A percentile compares a stretch with the other conserved stretches of the same genome.
phyloP scores from a whole-genome alignment of 1,140 invertebrate species.

The Drosophila pectinifera region DNA sequence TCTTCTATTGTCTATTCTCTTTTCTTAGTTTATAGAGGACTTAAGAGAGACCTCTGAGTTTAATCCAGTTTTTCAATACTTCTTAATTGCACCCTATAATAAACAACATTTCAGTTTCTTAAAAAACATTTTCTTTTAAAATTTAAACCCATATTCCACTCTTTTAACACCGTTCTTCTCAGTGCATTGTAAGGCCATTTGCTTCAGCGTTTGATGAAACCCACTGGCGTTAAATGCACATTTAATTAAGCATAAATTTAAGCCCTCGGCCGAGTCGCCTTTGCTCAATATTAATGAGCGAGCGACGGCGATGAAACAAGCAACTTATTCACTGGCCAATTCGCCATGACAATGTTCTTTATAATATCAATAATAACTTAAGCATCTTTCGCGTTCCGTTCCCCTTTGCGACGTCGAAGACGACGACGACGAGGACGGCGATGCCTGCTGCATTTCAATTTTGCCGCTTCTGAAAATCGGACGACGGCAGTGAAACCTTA shows the following conservation, averaged over 20 bases:
- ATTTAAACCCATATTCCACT: no score
- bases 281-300: slow-evolving; percentile 17
- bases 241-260: slow-evolving; percentile 51
- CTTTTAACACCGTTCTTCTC: background rate
- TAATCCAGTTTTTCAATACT: background rate
- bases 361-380: slow-evolving; percentile 73
- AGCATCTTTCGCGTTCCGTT: slow-evolving; percentile 49
- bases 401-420: slow-evolving; percentile 28
- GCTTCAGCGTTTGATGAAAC: slow-evolving; percentile 30
- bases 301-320: slow-evolving; percentile 22
- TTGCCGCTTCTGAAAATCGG: slow-evolving; percentile 15
- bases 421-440: slow-evolving; percentile 8
- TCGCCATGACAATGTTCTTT: slow-evolving; percentile 37
- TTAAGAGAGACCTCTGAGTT: background rate
- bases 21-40: background rate
- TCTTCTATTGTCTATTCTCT: no score
- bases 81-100: background rate
- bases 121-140: no score
- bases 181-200: slow-evolving; percentile 11
- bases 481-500: slow-evolving; percentile 47
- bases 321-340: slow-evolving; percentile 43
- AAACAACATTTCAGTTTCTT: background rate
- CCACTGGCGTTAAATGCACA: slow-evolving; percentile 36
- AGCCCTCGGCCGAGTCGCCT: slow-evolving; percentile 10
- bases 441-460: slow-evolving; percentile 65